Evolutionary conservation across 2,888 invertebrate genomes (phyloP).

Genomic region (Osmoderma eremita): DNA sequence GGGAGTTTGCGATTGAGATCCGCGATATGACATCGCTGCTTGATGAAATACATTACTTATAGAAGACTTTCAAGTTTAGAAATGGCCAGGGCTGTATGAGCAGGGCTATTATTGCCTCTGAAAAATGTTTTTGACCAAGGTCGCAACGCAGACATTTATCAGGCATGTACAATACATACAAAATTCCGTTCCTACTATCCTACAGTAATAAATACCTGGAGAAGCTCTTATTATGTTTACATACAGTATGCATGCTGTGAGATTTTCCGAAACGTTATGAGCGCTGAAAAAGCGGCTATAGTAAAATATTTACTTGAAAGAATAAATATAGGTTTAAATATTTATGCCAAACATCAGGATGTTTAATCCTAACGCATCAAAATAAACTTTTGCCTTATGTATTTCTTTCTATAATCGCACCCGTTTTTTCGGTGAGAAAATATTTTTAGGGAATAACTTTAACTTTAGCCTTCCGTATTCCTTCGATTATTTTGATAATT

Average conservation of each 20-base stretch:
- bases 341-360: slow-evolving; percentile 31
- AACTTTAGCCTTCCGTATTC: not conserved
- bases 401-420: slow-evolving; percentile 10
- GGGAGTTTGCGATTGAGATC: no score
- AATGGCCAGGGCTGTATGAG: no score
- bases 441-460: slow-evolving; percentile 20
- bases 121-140: slow-evolving; percentile 28
- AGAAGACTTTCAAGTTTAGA: no score
- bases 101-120: no score
- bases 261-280: slow-evolving; percentile 22
- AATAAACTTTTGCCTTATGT: slow-evolving; percentile 34
- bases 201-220: not conserved
- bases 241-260: not conserved
- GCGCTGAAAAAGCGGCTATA: slow-evolving; percentile 1
- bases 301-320: slow-evolving; percentile 29
- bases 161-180: not conserved
- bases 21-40: no score
- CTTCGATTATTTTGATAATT: slow-evolving; percentile 8
- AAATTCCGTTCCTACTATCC: slow-evolving; percentile 1
- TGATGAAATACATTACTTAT: no score
- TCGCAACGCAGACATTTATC: slow-evolving; percentile 1
- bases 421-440: slow-evolving; percentile 19
- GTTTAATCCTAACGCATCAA: slow-evolving; percentile 33
- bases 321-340: slow-evolving; percentile 26
- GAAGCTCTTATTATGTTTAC: not conserved